A percentile compares a stretch with the other conserved stretches of the same genome.
Conservation (phyloP, 2,113 vertebrate species). For the Alosa alosa region DNA sequence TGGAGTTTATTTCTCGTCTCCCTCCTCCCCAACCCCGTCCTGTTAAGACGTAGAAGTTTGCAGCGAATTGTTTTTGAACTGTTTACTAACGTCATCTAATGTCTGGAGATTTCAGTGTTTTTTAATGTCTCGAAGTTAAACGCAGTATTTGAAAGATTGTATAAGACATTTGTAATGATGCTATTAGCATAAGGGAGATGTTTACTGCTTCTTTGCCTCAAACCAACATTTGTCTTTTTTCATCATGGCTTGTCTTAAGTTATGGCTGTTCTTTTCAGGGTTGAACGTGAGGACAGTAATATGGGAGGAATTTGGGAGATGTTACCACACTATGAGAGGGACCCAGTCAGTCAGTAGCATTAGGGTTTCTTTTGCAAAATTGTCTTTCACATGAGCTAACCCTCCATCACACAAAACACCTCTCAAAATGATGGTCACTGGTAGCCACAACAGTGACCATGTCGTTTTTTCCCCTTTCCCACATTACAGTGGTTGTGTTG, state of each 20-base stretch:
- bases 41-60: constrained; percentile 18
- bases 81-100: background rate
- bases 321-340: background rate
- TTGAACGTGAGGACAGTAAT: background rate
- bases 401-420: background rate
- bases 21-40: background rate
- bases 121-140: constrained; percentile 20
- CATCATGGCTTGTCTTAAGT: constrained; percentile 4
- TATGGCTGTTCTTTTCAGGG: constrained; percentile 11
- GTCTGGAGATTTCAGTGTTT: constrained; percentile 1
- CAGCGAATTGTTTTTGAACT: constrained; percentile 22
- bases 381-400: background rate
- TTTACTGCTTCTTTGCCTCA: constrained; percentile 37
- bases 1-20: background rate
- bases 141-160: constrained; percentile 39
- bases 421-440: background rate
- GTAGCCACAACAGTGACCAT: background rate
- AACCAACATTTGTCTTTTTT: constrained; percentile 28
- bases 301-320: background rate
- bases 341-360: background rate
- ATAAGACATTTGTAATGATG: constrained; percentile 34
- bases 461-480: background rate
- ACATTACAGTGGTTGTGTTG: background rate
- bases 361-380: background rate
- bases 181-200: constrained; percentile 23